Evolutionary conservation across 2,113 vertebrate genomes (phyloP).

Genomic region (Ursus arctos): DNA sequence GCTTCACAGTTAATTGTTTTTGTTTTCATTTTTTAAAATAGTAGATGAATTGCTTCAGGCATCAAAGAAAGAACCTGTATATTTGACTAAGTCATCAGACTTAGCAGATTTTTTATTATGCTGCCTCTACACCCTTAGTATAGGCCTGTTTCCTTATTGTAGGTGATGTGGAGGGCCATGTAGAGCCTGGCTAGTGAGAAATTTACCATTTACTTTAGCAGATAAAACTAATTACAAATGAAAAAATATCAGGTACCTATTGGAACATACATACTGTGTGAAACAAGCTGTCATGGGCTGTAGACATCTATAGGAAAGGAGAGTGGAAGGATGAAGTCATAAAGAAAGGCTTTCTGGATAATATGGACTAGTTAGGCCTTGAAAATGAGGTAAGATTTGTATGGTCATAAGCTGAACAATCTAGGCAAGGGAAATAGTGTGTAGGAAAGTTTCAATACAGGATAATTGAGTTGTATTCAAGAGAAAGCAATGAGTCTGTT

Average conservation of each 20-base stretch:
- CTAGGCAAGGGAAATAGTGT: neutral
- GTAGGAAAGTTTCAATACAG: neutral
- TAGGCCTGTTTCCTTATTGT: neutral
- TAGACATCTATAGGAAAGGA: neutral
- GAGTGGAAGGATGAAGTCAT: neutral
- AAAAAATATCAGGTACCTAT: neutral
- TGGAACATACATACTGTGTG: neutral
- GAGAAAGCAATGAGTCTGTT: neutral
- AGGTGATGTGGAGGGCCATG: neutral
- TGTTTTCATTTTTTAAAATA: neutral
- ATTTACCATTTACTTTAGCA: neutral
- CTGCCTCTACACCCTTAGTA: neutral
- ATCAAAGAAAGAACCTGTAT: slow-evolving; percentile 15
- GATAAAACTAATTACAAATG: neutral
- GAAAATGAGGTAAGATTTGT: neutral
- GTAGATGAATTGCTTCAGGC: neutral
- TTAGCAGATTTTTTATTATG: neutral
- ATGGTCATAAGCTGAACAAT: neutral
- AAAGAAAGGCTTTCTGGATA: neutral
- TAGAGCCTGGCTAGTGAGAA: neutral
- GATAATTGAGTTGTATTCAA: neutral
- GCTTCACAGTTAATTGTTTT: neutral
- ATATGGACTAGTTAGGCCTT: neutral
- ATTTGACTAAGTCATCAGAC: neutral
- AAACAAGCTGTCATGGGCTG: neutral